Conservation (phyloP, 2,113 vertebrate genomes). For the Melozone crissalis region DNA sequence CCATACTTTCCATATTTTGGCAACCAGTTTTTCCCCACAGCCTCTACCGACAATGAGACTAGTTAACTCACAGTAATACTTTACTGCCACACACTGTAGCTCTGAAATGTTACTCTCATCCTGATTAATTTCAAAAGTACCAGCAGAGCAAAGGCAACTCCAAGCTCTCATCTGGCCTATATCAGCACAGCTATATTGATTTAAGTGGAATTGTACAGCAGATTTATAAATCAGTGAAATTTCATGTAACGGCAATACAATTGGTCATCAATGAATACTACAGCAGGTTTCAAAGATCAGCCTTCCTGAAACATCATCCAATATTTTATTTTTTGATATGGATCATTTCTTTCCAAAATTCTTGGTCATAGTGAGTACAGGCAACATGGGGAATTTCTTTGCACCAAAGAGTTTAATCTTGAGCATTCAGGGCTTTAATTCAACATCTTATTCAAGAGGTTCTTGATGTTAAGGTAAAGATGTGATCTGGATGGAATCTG, state of each 20-base stretch:
- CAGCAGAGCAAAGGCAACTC: background rate
- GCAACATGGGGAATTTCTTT: background rate
- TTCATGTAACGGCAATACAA: background rate
- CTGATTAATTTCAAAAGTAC: background rate
- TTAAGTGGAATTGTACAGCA: background rate
- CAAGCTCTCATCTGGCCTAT: background rate
- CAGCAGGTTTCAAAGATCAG: background rate
- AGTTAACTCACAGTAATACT: background rate
- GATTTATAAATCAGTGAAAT: background rate
- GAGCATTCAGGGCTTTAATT: background rate
- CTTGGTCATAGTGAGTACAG: background rate
- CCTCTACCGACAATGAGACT: background rate
- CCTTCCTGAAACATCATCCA: background rate
- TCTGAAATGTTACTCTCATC: background rate
- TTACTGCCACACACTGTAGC: background rate
- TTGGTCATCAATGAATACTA: background rate
- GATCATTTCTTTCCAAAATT: background rate
- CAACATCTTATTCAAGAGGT: background rate
- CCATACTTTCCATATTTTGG: background rate
- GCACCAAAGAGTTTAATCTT: background rate
- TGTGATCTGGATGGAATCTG: background rate
- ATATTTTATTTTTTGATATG: background rate
- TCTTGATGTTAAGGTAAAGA: background rate
- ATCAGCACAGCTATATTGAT: background rate
- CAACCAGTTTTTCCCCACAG: background rate